phyloP scores from a whole-genome alignment of 2,888 invertebrate genomes.

The Acanthoscelides obtectus region DNA sequence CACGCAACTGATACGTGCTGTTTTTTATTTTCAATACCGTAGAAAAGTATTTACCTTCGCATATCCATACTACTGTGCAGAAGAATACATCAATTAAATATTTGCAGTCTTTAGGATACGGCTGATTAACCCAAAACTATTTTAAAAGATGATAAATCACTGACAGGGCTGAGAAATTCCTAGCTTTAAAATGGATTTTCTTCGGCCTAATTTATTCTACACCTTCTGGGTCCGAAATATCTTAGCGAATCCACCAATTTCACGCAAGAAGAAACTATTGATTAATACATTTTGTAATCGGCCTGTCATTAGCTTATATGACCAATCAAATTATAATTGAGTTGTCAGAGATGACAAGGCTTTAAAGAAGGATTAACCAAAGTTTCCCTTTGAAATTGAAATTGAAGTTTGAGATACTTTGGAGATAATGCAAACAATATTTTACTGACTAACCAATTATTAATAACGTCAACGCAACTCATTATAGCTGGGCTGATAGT shows the following conservation, averaged over 20 bases:
- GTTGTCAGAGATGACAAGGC: not conserved
- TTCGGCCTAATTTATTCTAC: not conserved
- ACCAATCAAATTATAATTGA: not conserved
- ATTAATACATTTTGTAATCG: not conserved
- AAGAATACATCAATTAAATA: no score
- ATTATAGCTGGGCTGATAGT: no score
- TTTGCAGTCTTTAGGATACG: no score
- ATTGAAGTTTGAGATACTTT: no score
- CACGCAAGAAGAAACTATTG: not conserved
- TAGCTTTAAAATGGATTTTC: not conserved
- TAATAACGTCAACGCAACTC: no score
- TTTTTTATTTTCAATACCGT: no score
- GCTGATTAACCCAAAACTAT: not conserved
- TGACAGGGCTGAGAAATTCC: not conserved
- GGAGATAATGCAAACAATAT: no score
- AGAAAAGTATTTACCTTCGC: no score
- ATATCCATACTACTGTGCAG: no score
- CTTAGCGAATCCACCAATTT: not conserved
- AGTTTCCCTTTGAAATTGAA: not conserved
- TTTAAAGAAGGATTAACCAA: not conserved
- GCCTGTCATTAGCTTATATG: not conserved
- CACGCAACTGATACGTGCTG: no score
- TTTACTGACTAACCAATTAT: no score
- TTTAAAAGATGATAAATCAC: not conserved
- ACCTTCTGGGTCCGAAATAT: not conserved